phyloP scores from a whole-genome alignment of 2,113 vertebrate species.

The Megaceryle maxima region DNA sequence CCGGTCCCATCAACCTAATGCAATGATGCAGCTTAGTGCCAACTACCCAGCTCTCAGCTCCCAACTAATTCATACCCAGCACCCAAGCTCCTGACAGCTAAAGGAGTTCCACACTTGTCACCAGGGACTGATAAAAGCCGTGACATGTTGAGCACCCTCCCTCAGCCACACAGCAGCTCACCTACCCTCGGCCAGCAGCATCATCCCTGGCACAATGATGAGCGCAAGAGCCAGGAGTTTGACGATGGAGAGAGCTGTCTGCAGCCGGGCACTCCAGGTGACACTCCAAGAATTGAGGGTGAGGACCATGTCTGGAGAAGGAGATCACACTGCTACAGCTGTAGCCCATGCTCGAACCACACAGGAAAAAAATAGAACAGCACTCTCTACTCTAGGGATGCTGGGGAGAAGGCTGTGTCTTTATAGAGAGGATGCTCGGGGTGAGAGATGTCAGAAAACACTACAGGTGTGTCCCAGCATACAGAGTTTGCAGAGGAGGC shows the following conservation, averaged over 20 bases:
- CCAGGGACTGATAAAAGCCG: accelerated
- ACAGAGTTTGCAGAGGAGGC: background rate
- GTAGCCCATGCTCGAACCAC: accelerated
- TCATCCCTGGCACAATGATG: conserved; percentile 86
- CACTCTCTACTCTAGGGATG: background rate
- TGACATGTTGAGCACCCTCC: accelerated
- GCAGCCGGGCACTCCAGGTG: conserved; percentile 79
- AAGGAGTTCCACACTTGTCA: background rate
- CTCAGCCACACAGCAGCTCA: background rate
- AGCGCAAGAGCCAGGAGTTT: conserved; percentile 83
- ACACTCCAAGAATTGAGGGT: conserved; percentile 89
- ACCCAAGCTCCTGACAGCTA: background rate
- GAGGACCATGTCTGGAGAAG: conserved; percentile 76
- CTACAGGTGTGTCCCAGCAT: background rate
- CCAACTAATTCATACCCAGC: background rate
- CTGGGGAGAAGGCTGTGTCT: background rate
- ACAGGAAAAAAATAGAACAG: background rate
- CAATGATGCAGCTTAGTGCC: background rate
- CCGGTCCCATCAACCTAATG: background rate
- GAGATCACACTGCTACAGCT: background rate
- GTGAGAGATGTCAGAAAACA: background rate
- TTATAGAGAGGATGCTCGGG: background rate
- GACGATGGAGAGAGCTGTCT: conserved; percentile 78
- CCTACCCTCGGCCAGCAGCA: conserved; percentile 81
- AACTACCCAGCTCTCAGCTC: accelerated